These are phyloP conservation scores for Henicopernis longicauda DNA, from an alignment of 2,113 vertebrate genomes.

Conservation along the genomic window DNA sequence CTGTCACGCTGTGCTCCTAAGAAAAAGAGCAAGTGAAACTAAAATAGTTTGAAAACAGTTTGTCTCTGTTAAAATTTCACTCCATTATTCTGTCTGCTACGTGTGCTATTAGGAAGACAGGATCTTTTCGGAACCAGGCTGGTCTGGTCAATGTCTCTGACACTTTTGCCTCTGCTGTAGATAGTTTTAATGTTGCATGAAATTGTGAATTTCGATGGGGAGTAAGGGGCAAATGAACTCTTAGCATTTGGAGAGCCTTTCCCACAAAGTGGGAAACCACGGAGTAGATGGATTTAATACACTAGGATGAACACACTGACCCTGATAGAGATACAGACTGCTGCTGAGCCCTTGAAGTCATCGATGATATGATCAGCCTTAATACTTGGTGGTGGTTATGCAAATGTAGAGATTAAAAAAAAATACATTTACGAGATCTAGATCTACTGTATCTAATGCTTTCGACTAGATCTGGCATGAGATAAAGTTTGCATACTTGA, in stretches of 20 bases:
- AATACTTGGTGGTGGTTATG: neutral
- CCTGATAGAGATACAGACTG: neutral
- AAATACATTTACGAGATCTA: neutral
- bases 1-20: neutral
- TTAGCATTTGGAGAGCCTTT: neutral
- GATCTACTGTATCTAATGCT: neutral
- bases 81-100: neutral
- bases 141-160: neutral
- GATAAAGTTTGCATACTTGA: neutral
- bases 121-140: neutral
- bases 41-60: neutral
- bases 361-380: neutral
- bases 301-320: neutral
- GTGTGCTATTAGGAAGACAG: neutral
- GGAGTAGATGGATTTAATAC: neutral
- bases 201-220: fast-evolving
- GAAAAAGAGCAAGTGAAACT: neutral
- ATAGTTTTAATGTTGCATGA: neutral
- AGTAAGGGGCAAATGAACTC: neutral
- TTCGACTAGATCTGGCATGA: neutral
- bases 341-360: neutral
- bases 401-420: neutral
- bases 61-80: neutral
- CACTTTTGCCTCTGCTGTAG: neutral
- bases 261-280: neutral